phyloP scores from a whole-genome alignment of 92 coral and sea anemone genomes.

The Epizoanthus rinbou region DNA sequence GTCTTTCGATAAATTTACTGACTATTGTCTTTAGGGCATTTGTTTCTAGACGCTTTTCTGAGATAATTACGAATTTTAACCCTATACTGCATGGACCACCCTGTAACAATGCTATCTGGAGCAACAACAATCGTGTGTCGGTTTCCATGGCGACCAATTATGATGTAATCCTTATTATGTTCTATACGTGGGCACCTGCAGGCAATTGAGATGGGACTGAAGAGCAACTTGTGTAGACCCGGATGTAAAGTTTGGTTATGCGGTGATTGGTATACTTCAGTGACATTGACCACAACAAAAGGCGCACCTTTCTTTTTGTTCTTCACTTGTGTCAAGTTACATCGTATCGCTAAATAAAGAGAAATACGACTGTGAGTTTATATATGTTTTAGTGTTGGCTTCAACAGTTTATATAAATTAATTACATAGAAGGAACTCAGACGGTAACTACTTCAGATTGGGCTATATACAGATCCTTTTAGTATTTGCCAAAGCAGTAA shows the following conservation, averaged over 20 bases:
- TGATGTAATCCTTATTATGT: slow-evolving; percentile 23
- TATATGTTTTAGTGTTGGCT: too few relatives aligned
- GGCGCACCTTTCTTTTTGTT: not conserved
- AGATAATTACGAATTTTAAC: slow-evolving; percentile 23
- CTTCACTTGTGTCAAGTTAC: not conserved
- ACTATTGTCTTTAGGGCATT: slow-evolving; percentile 16
- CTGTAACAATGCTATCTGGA: slow-evolving; percentile 29
- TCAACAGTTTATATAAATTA: too few relatives aligned
- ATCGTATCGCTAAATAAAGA: slow-evolving; percentile 23
- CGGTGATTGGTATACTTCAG: slow-evolving; percentile 25
- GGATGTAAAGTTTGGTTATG: not conserved
- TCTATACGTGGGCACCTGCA: slow-evolving; percentile 39
- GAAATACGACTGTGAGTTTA: not conserved
- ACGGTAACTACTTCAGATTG: too few relatives aligned
- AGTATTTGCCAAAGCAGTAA: too few relatives aligned
- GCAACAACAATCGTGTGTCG: not conserved
- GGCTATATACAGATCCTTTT: too few relatives aligned
- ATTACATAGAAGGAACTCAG: too few relatives aligned
- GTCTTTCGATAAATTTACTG: not conserved
- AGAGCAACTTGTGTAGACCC: slow-evolving; percentile 29
- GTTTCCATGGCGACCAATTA: slow-evolving; percentile 31
- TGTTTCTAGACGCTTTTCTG: slow-evolving; percentile 4
- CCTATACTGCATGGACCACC: slow-evolving; percentile 19
- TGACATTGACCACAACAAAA: slow-evolving; percentile 13
- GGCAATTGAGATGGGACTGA: slow-evolving; percentile 17